These are phyloP conservation scores for Aleiodes testaceus DNA, from an alignment of 2,888 invertebrate genomes.

Conservation along the genomic window DNA sequence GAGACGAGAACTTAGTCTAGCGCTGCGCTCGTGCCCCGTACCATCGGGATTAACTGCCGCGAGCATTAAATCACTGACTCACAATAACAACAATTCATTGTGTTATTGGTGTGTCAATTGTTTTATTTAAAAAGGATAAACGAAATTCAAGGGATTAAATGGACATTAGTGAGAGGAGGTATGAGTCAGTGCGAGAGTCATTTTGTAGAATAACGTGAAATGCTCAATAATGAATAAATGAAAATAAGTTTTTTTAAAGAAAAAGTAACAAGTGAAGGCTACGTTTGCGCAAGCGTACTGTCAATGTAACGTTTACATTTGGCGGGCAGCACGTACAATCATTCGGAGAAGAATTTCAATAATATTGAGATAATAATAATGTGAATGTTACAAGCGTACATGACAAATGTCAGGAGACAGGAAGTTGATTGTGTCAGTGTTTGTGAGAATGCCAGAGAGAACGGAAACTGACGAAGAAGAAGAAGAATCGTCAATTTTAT, in stretches of 20 bases:
- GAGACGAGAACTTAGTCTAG: slow-evolving; percentile 51
- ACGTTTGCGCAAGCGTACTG: slow-evolving; percentile 17
- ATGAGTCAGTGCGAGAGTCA: not conserved
- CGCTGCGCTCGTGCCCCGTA: slow-evolving; percentile 51
- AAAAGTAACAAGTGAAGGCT: slow-evolving; percentile 28
- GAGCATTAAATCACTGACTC: slow-evolving; percentile 8
- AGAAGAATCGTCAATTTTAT: slow-evolving; percentile 5
- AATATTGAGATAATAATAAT: slow-evolving; percentile 5
- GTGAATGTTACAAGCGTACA: slow-evolving; percentile 37
- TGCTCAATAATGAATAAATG: not conserved
- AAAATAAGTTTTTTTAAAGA: not conserved
- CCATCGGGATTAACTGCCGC: slow-evolving; percentile 25
- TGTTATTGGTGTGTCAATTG: not conserved
- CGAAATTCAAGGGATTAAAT: not conserved
- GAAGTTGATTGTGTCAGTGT: slow-evolving; percentile 57
- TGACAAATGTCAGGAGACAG: slow-evolving; percentile 61
- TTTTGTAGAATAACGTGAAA: not conserved
- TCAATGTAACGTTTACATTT: slow-evolving; percentile 13
- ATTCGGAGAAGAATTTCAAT: not conserved
- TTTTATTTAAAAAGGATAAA: not conserved
- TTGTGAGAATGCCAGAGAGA: slow-evolving; percentile 61
- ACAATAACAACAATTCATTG: slow-evolving; percentile 20
- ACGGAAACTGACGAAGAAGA: slow-evolving; percentile 47
- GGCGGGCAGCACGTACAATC: slow-evolving; percentile 8
- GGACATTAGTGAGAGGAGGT: not conserved